Conservation (phyloP, 2,888 invertebrate species). For the Athalia rosae region DNA sequence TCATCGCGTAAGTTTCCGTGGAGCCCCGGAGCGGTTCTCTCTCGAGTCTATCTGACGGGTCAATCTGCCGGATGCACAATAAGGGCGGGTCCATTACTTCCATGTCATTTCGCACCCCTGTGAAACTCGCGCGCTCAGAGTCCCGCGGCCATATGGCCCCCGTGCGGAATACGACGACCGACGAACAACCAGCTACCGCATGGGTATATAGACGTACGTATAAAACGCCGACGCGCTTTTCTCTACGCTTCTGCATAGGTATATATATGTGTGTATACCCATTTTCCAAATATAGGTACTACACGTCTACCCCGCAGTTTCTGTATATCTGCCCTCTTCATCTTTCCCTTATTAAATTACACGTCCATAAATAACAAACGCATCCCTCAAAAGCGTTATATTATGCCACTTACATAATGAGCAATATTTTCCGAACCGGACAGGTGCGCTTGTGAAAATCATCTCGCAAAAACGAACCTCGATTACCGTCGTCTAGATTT, state of each 20-base stretch:
- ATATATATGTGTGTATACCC: conserved; percentile 61
- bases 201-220: too few relatives aligned
- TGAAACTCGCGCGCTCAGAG: conserved; percentile 54
- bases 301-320: conserved; percentile 20
- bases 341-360: conserved; percentile 72
- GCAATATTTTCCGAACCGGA: neutral
- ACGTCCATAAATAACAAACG: conserved; percentile 68
- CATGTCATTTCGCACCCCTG: conserved; percentile 73
- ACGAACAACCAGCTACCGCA: conserved; percentile 34
- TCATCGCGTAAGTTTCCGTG: conserved; percentile 63
- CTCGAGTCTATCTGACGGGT: conserved; percentile 66
- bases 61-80: conserved; percentile 70
- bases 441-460: conserved; percentile 5
- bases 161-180: conserved; percentile 34
- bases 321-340: conserved; percentile 63
- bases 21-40: conserved; percentile 31
- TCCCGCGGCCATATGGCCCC: conserved; percentile 65
- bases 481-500: too few relatives aligned
- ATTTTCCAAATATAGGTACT: conserved; percentile 66
- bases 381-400: neutral
- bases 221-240: conserved; percentile 52
- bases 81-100: conserved; percentile 70
- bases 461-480: neutral
- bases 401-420: neutral
- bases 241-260: conserved; percentile 53